phyloP scores from a whole-genome alignment of 2,113 vertebrate genomes.

The Fulmarus glacialis region DNA sequence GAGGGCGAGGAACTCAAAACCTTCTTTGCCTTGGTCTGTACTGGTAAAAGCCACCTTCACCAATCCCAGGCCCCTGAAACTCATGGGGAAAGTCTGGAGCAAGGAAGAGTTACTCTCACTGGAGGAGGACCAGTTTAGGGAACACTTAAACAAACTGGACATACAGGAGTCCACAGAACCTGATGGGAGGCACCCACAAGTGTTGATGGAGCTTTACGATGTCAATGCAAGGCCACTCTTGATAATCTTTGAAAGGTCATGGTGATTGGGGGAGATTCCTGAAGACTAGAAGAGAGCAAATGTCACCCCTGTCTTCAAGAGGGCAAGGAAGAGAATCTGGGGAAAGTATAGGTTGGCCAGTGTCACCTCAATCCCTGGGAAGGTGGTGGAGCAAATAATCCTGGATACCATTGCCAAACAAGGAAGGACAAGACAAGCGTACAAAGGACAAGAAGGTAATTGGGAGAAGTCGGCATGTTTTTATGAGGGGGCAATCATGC shows the following conservation, averaged over 20 bases:
- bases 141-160: background rate
- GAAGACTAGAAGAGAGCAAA: background rate
- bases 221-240: background rate
- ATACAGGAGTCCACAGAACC: background rate
- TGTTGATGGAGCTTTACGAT: accelerated
- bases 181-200: background rate
- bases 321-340: background rate
- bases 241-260: background rate
- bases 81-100: background rate
- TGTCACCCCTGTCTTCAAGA: background rate
- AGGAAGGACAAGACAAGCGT: background rate
- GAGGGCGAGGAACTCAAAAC: background rate
- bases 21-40: background rate
- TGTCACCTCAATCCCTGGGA: background rate
- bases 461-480: background rate
- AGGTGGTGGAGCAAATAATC: background rate
- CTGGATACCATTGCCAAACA: background rate
- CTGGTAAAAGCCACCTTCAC: background rate
- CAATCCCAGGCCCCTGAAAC: background rate
- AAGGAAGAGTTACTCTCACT: background rate
- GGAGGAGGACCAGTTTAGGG: background rate
- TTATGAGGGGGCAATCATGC: background rate
- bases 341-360: background rate
- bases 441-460: background rate
- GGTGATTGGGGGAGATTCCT: background rate